Evolutionary conservation across 1,140 invertebrate genomes (phyloP), one percentile per base, ranked within the genome.

Genomic region (Sogatella furcifera): DNA sequence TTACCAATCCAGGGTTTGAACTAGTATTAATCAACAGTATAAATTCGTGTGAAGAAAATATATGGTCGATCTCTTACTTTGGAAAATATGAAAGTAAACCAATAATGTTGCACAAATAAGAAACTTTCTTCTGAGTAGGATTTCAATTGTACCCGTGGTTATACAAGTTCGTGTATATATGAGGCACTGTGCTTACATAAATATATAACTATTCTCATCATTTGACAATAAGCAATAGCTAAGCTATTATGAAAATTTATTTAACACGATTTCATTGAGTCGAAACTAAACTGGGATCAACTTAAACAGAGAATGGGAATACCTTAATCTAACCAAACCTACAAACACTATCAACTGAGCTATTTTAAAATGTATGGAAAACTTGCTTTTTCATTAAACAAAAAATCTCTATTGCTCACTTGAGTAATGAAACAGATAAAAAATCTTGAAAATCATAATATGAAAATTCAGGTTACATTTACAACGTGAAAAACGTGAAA

Each of bases 121-220:
- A 41, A 41, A 34, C 15, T 38, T 54, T 38, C 21, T 53, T 52
- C 34, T 42, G 52, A 60, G 44, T 60, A 60, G 38, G 15, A 60
- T 60, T 55, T 52, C 59, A 52, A 24, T 55, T 55, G n/a, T 24
- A 60, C 59, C 59, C 59, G 52, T 60, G 24, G 55, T 41, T 49
- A 60, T 55, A 60, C 34, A 38, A 38, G 34, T 38, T 38, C 34
- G 1, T n/a, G n/a, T 13, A 59, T 49, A 54, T 52, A 28, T 60
- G 52, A 60, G 59, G 59, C 59, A 60, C 59, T 60, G 59, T 28
- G 55, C 59, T 55, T 54, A 44, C 41, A 49, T 53, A 49, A 55
- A 60, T 60, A 41, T 24, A 41, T 38, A 60, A 52, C 52, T 42
- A 21, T 49, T 31, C 34, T 38, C 43, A 60, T 52, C 55, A 55